phyloP scores from a whole-genome alignment of 2,888 invertebrate genomes.

The Sarcophaga subvicina region DNA sequence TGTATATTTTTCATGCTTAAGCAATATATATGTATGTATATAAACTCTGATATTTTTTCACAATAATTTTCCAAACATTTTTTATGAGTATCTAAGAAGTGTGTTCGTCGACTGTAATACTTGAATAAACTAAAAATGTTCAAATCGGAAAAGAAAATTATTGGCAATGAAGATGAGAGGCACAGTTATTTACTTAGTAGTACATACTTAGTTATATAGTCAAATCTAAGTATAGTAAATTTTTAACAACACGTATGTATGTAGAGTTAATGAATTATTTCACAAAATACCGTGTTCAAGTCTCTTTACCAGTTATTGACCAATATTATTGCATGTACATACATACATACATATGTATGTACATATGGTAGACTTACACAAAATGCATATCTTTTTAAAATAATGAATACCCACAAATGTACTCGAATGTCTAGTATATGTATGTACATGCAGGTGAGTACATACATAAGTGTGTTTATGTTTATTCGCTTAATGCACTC shows the following conservation, averaged over 20 bases:
- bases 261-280: background rate
- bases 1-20: too few relatives aligned
- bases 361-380: background rate
- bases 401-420: background rate
- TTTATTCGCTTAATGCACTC: constrained; percentile 15
- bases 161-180: too few relatives aligned
- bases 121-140: too few relatives aligned
- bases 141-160: too few relatives aligned
- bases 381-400: background rate
- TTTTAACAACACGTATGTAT: background rate
- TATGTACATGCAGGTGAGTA: background rate
- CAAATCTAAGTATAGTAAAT: background rate
- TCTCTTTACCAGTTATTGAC: background rate
- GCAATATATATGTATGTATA: too few relatives aligned
- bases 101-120: too few relatives aligned
- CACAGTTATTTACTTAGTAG: background rate
- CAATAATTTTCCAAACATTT: too few relatives aligned
- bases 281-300: background rate
- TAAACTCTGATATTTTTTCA: too few relatives aligned
- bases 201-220: background rate
- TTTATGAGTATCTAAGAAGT: too few relatives aligned
- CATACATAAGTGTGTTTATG: background rate
- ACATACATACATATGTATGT: background rate
- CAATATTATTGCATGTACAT: background rate
- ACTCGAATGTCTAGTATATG: background rate